Conservation (phyloP, 2,797 vertebrate genomes). For the Furcifer pardalis region DNA sequence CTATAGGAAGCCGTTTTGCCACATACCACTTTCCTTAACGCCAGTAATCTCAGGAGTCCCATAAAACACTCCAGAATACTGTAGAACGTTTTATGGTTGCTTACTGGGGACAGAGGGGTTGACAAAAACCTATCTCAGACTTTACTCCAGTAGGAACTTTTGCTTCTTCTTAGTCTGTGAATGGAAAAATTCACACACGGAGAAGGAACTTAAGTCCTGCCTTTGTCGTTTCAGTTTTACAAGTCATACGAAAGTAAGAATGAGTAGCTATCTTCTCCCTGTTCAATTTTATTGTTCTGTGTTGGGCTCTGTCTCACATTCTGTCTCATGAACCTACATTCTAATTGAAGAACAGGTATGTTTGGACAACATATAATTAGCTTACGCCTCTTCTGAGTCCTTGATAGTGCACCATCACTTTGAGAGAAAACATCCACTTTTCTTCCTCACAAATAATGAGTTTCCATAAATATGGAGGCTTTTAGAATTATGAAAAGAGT, state of each 20-base stretch:
- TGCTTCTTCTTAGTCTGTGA: background rate
- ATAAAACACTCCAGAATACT: background rate
- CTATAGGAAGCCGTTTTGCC: background rate
- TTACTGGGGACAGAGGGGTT: background rate
- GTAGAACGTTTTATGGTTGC: background rate
- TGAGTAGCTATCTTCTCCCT: background rate
- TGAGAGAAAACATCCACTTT: background rate
- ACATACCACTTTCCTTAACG: background rate
- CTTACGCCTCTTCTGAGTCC: conserved; percentile 30
- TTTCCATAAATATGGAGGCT: conserved; percentile 30
- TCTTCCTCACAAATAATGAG: conserved; percentile 58
- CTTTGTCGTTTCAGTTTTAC: background rate
- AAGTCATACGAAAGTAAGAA: background rate
- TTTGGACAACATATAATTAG: conserved; percentile 29
- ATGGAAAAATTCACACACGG: background rate
- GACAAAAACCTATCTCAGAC: background rate
- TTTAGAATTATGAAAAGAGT: background rate
- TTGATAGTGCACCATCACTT: conserved; percentile 1
- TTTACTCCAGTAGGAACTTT: background rate
- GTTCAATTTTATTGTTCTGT: background rate
- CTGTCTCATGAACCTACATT: conserved; percentile 31
- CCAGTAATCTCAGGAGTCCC: background rate
- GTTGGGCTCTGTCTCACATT: conserved; percentile 23
- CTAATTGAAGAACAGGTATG: background rate
- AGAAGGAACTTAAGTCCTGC: background rate